Percentiles rank a stretch among this genome's conserved stretches.
Evolutionary conservation across 2,888 invertebrate species (phyloP).

Genomic region (Apotomis capreana): DNA sequence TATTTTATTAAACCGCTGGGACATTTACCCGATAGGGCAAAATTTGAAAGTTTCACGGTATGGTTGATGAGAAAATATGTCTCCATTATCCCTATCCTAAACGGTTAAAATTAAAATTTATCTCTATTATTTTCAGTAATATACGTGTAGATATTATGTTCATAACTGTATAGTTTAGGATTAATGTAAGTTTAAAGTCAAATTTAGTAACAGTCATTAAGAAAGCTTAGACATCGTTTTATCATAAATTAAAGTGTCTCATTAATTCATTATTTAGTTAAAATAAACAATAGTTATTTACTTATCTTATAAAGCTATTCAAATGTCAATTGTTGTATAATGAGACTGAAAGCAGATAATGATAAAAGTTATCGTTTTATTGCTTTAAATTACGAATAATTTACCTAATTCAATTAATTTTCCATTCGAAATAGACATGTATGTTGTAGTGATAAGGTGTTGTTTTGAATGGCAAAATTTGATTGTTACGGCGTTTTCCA

Average conservation of each 20-base stretch:
- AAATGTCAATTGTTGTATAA: constrained; percentile 7
- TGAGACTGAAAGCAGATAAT: constrained; percentile 1
- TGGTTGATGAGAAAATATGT: too few species aligned
- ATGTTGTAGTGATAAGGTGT: background rate
- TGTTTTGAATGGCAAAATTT: background rate
- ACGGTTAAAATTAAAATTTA: too few species aligned
- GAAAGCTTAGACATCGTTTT: too few species aligned
- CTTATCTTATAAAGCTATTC: background rate
- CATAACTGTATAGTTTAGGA: too few species aligned
- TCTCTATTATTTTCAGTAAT: too few species aligned
- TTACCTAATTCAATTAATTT: background rate
- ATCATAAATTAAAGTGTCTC: background rate
- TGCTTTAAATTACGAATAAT: background rate
- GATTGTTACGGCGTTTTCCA: background rate
- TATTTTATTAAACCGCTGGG: too few species aligned
- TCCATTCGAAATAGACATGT: background rate
- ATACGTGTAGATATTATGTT: too few species aligned
- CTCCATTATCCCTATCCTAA: too few species aligned
- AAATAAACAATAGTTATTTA: background rate
- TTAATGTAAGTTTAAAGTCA: too few species aligned
- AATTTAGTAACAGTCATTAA: too few species aligned
- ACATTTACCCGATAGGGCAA: too few species aligned
- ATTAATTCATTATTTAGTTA: background rate
- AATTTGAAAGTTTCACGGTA: too few species aligned
- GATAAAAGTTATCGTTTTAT: constrained; percentile 1